These are phyloP conservation scores for Aphyosemion australe DNA, from an alignment of 2,113 vertebrate species.

Conservation along the genomic window DNA sequence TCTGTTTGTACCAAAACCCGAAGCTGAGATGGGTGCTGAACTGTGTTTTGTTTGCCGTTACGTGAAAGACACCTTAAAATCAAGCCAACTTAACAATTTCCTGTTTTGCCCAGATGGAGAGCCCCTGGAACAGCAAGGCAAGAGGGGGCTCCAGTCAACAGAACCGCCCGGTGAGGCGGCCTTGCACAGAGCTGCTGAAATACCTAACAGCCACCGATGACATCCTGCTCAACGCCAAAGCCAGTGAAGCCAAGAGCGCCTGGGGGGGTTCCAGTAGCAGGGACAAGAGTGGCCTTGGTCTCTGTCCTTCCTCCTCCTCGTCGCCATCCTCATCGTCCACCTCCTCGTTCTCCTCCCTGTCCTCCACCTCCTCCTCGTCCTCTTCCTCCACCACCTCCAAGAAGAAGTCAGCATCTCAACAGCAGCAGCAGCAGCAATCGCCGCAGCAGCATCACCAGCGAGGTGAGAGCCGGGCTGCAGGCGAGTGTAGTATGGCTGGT, in stretches of 20 bases:
- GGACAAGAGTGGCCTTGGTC: conserved; percentile 85
- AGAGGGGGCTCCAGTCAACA: conserved; percentile 92
- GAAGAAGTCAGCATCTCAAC: conserved; percentile 82
- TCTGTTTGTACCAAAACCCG: no score
- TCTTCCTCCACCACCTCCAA: conserved; percentile 81
- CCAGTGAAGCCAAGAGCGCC: conserved; percentile 88
- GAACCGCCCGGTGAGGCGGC: conserved; percentile 91
- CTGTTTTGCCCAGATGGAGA: conserved; percentile 86
- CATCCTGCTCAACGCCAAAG: conserved; percentile 91
- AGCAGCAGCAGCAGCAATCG: conserved; percentile 85
- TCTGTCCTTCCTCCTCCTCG: conserved; percentile 72
- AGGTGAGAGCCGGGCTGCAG: conserved; percentile 86
- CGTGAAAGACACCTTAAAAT: conserved; percentile 7
- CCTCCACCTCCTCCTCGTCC: conserved; percentile 77
- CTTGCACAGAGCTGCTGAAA: conserved; percentile 98
- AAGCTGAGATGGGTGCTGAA: no score
- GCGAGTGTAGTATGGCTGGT: conserved; percentile 64
- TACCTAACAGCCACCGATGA: conserved; percentile 97
- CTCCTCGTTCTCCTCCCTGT: conserved; percentile 79
- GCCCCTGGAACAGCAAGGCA: conserved; percentile 93
- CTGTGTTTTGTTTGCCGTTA: no score
- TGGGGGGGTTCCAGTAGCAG: conserved; percentile 80
- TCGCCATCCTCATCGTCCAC: conserved; percentile 80
- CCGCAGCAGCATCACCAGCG: conserved; percentile 90
- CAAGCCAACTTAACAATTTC: conserved; percentile 29